Percentiles rank a stretch among this genome's conserved stretches.
Conservation (phyloP, 2,797 vertebrate species). For the Pelobates cultripes region DNA sequence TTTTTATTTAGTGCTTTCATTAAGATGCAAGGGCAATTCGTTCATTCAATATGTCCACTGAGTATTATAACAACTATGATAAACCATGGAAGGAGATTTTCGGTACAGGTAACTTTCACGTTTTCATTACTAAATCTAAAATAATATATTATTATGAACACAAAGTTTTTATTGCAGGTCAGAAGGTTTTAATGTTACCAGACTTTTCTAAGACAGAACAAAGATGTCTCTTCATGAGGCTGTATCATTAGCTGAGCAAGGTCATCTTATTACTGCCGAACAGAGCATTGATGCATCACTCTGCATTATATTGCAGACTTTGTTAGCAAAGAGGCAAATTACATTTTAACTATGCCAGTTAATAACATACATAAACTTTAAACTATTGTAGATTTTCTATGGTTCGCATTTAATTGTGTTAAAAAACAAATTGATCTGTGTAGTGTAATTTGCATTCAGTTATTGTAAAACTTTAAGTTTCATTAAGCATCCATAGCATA, state of each 20-base stretch:
- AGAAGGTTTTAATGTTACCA: not conserved
- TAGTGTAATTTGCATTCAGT: slow-evolving; percentile 57
- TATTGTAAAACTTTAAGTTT: slow-evolving; percentile 57
- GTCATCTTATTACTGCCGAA: slow-evolving; percentile 31
- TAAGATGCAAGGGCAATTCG: too few relatives aligned
- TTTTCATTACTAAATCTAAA: not conserved
- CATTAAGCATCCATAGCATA: slow-evolving; percentile 61
- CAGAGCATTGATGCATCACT: slow-evolving; percentile 27
- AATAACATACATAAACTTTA: slow-evolving; percentile 47
- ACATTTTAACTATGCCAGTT: slow-evolving; percentile 48
- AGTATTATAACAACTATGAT: too few relatives aligned
- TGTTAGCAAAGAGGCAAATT: slow-evolving; percentile 36
- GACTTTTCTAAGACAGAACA: slow-evolving; percentile 5
- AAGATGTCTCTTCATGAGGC: not conserved
- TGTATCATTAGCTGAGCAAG: slow-evolving; percentile 34
- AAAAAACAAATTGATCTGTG: slow-evolving; percentile 49
- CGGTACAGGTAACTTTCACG: not conserved
- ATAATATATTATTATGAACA: slow-evolving; percentile 33
- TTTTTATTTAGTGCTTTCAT: too few relatives aligned
- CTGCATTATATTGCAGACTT: slow-evolving; percentile 21
- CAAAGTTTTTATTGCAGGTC: slow-evolving; percentile 14
- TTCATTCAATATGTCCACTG: too few relatives aligned
- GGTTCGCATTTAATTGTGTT: slow-evolving; percentile 43
- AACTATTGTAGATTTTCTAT: slow-evolving; percentile 31
- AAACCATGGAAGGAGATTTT: too few relatives aligned